phyloP scores from a whole-genome alignment of 2,797 vertebrate species.

The Pogoniulus pusillus region DNA sequence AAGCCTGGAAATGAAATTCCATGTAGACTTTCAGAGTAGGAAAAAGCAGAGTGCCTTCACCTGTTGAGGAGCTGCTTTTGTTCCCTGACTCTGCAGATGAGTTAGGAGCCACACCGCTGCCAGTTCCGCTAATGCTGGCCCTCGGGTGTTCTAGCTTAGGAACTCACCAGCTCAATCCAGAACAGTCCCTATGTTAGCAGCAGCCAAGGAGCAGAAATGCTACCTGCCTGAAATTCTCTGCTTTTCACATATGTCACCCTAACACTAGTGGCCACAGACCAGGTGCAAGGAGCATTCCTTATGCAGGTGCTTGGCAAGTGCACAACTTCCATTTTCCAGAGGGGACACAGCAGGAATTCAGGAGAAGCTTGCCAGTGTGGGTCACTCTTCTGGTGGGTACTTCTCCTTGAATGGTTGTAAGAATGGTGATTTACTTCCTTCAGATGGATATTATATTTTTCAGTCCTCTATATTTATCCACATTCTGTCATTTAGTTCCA shows the following conservation, averaged over 20 bases:
- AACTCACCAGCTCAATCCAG: neutral
- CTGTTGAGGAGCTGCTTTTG: neutral
- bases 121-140: neutral
- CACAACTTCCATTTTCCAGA: neutral
- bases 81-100: neutral
- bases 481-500: constrained; percentile 42
- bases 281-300: neutral
- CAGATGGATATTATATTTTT: constrained; percentile 36
- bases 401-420: neutral
- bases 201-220: neutral
- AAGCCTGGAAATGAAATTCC: neutral
- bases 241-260: neutral
- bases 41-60: neutral
- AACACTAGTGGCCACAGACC: neutral
- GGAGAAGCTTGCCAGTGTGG: neutral
- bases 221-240: neutral
- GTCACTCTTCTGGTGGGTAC: neutral
- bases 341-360: neutral
- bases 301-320: neutral
- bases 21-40: neutral
- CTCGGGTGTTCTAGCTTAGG: neutral
- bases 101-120: neutral
- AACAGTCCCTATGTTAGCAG: neutral
- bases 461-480: constrained; percentile 52
- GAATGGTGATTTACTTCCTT: constrained; percentile 30